Evolutionary conservation across 2,797 vertebrate genomes (phyloP), one percentile per base, ranked within the genome.

Genomic region (Sebastolobus altivelis): DNA sequence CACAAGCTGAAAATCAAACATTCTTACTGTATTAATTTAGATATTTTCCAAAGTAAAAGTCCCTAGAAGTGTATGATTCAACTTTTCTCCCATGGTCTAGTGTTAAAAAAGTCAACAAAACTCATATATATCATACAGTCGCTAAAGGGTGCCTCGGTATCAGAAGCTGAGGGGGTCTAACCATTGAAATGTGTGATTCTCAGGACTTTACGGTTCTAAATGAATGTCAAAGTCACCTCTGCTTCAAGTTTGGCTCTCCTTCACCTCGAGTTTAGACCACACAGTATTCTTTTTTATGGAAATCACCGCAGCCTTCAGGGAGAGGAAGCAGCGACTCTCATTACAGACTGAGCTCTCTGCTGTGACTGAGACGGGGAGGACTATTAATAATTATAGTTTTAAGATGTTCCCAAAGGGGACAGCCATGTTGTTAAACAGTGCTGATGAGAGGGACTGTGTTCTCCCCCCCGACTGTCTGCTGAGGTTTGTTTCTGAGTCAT

Each of bases 311-410:
- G 27, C 63, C 63, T 56, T 7, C 33, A 65, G 72, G 75, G 65
- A 72, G 49, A 56, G 46, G 0, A 4, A 13, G 27, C 12, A 72
- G 4, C 20, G 61, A 37, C 77, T 81, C 61, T 76, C 75, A 77
- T 46, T 72, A 65, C 69, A 82, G 65, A 63, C 56, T 54, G 55
- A 68, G 76, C 72, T 43, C 55, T 81, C 69, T 52, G 65, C 82
- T 54, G 81, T 67, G 75, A 70, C 75, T 77, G 20, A 85, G 68
- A 62, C 60, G 38, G 7, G 38, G 27, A 75, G 27, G 49, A 82
- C 56, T 72, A 67, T 77, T 73, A 82, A 77, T 84, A 85, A 78
- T 87, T 87, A 86, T 67, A 85, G 83, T 79, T 84, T 73, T 65
- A 83, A 77, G 75, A 63, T 37, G 52, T 52, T 66, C 82, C 72